These are phyloP conservation scores for Schizopygopsis pylzovi DNA, from an alignment of 2,797 vertebrate genomes.

Conservation along the genomic window DNA sequence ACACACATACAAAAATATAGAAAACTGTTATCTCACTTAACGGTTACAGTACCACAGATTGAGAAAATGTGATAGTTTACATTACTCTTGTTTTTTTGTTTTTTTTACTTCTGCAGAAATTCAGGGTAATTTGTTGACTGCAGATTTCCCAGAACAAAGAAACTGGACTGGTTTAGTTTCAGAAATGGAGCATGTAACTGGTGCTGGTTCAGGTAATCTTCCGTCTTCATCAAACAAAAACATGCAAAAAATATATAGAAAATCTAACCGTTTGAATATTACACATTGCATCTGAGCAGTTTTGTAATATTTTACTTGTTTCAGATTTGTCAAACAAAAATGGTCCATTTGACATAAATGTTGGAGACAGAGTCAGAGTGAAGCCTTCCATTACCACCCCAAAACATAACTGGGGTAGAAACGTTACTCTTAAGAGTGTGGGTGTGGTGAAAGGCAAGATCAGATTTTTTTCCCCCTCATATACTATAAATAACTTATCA, in stretches of 20 bases:
- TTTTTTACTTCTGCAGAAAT: conserved; percentile 16
- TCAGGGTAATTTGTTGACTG: conserved; percentile 1
- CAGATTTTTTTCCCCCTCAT: neutral
- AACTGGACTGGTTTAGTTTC: conserved; percentile 48
- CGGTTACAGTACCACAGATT: neutral
- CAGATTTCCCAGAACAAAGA: conserved; percentile 38
- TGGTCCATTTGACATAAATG: neutral
- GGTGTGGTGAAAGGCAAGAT: conserved; percentile 47
- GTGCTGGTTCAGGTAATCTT: conserved; percentile 7
- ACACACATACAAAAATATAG: neutral
- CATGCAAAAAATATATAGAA: neutral
- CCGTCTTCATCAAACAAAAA: neutral
- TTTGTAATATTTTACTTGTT: conserved; percentile 17
- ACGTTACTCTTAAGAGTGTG: conserved; percentile 43
- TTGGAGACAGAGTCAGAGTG: conserved; percentile 52
- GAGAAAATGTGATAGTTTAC: neutral
- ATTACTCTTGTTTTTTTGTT: neutral
- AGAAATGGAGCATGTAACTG: conserved; percentile 46
- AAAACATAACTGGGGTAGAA: conserved; percentile 54
- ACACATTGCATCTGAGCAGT: neutral
- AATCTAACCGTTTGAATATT: neutral
- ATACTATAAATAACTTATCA: neutral
- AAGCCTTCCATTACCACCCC: conserved; percentile 47
- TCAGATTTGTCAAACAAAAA: conserved; percentile 12
- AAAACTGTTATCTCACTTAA: neutral